phyloP scores from a whole-genome alignment of 1,140 invertebrate species.

The Artemia franciscana region DNA sequence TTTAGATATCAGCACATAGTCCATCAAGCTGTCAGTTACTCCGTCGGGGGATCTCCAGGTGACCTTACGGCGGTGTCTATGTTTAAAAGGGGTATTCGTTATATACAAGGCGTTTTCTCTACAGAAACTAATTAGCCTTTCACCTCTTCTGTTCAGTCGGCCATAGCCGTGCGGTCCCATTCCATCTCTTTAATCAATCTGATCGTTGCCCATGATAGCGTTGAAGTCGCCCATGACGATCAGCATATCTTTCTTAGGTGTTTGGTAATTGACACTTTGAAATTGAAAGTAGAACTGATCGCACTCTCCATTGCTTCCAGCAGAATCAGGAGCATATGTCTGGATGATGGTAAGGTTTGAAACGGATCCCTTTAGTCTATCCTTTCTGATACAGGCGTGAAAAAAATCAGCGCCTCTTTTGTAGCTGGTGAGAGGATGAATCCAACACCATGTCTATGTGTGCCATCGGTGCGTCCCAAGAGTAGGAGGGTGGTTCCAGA shows the following conservation, averaged over 20 bases:
- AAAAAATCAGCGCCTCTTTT: neutral
- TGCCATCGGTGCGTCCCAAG: neutral
- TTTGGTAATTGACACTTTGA: neutral
- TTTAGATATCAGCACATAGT: neutral
- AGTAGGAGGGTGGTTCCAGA: neutral
- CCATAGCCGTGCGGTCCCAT: neutral
- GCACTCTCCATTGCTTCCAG: neutral
- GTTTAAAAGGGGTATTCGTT: neutral
- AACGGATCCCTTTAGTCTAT: neutral
- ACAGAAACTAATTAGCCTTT: neutral
- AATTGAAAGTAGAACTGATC: neutral
- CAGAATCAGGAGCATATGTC: neutral
- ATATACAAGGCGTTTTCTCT: neutral
- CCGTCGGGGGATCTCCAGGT: neutral
- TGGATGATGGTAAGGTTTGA: neutral
- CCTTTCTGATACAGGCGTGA: neutral
- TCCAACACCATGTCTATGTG: neutral
- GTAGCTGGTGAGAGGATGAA: neutral
- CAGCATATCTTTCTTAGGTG: too few species aligned
- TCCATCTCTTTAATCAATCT: neutral
- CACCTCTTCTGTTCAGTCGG: neutral
- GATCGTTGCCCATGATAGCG: neutral
- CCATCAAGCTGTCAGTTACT: neutral
- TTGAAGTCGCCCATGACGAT: too few species aligned
- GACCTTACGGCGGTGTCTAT: neutral